These are phyloP conservation scores for Drosophila pachea DNA, from an alignment of 1,140 invertebrate genomes.

Conservation along the genomic window DNA sequence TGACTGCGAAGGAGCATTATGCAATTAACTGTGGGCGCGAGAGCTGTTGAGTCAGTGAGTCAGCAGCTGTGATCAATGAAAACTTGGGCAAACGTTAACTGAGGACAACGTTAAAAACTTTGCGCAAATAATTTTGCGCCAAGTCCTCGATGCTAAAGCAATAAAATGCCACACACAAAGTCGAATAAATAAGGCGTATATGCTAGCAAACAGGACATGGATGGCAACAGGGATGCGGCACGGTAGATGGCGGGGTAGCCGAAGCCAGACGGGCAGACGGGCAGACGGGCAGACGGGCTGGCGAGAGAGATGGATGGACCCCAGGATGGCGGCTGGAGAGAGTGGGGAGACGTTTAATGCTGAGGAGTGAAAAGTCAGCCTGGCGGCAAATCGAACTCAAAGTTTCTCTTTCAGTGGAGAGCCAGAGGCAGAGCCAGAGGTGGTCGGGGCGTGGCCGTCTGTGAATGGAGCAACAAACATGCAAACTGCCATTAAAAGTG, in stretches of 20 bases:
- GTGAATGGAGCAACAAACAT: slow-evolving; percentile 38
- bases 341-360: slow-evolving; percentile 17
- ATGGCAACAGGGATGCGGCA: not conserved
- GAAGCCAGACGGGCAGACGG: no score
- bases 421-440: no score
- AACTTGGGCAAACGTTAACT: slow-evolving; percentile 34
- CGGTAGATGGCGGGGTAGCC: no score
- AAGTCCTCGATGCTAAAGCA: slow-evolving; percentile 52
- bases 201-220: not conserved
- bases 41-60: slow-evolving; percentile 10
- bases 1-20: slow-evolving; percentile 3
- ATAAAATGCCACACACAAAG: slow-evolving; percentile 59
- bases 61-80: slow-evolving; percentile 42
- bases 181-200: slow-evolving; percentile 38
- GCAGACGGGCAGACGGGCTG: not conserved
- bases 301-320: not conserved
- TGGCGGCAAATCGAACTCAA: slow-evolving; percentile 73
- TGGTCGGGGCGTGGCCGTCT: not conserved
- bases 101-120: slow-evolving; percentile 52
- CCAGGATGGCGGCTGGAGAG: slow-evolving; percentile 18
- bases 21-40: not conserved
- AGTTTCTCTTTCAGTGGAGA: slow-evolving; percentile 47
- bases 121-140: slow-evolving; percentile 60
- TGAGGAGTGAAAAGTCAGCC: slow-evolving; percentile 58
- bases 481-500: slow-evolving; percentile 68